Percentiles rank a stretch among this genome's conserved stretches.
Conservation (phyloP, 2,113 vertebrate genomes). For the Mastomys natalensis region DNA sequence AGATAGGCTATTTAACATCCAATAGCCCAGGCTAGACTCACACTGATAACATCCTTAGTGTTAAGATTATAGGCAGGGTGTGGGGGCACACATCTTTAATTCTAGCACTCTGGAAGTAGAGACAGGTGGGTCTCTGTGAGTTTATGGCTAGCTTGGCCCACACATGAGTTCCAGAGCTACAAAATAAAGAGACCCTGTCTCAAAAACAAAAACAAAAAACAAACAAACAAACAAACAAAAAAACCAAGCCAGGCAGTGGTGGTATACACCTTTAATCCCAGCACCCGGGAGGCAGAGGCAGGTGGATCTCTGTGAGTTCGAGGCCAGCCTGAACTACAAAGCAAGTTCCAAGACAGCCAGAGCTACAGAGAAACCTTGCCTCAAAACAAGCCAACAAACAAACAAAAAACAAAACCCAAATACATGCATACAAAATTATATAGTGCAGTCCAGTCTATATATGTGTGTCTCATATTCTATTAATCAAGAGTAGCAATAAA, state of each 20-base stretch:
- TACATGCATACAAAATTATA: not conserved
- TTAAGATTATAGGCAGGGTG: not conserved
- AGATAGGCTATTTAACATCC: not conserved
- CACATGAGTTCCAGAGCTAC: too few relatives aligned
- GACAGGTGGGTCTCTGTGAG: not conserved
- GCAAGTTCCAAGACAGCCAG: not conserved
- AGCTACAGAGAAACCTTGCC: not conserved
- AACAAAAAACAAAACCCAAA: too few relatives aligned
- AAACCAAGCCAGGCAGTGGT: not conserved
- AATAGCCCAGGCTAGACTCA: not conserved
- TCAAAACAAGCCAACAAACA: not conserved
- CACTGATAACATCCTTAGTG: not conserved
- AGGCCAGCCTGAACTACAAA: not conserved
- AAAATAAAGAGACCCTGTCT: too few relatives aligned
- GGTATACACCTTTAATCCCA: not conserved
- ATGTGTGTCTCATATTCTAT: not conserved
- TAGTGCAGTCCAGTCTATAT: not conserved
- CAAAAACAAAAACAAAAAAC: too few relatives aligned
- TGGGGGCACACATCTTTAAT: not conserved
- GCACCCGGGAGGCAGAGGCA: not conserved
- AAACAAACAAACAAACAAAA: too few relatives aligned
- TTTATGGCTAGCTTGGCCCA: not conserved
- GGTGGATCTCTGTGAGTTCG: not conserved
- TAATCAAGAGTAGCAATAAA: slow-evolving; percentile 4
- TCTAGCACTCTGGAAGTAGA: not conserved